Percentiles rank a stretch among this genome's conserved stretches.
These are phyloP conservation scores for Pseudomyrmex gracilis DNA, from an alignment of 1,140 invertebrate species.

Conservation along the genomic window DNA sequence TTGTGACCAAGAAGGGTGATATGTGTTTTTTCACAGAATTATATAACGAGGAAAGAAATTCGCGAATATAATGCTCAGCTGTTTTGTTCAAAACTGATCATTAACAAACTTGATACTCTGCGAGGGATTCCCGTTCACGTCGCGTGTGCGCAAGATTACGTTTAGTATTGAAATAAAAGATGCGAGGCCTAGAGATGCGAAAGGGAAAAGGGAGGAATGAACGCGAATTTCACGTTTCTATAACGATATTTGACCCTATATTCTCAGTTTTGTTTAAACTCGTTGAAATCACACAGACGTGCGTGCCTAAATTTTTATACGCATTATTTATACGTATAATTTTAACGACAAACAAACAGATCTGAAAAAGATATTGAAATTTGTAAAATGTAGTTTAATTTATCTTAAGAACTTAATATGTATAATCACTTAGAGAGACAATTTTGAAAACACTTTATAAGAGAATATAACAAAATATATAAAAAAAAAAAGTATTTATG, in stretches of 20 bases:
- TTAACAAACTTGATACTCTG: slow-evolving; percentile 44
- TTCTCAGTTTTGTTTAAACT: background rate
- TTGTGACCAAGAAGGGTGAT: slow-evolving; percentile 1
- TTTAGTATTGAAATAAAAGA: slow-evolving; percentile 3
- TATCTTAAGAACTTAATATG: too few relatives aligned
- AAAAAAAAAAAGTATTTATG: background rate
- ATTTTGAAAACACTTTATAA: background rate
- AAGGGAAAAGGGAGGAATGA: background rate
- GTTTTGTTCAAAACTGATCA: slow-evolving; percentile 18
- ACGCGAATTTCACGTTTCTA: background rate
- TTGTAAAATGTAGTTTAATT: too few relatives aligned
- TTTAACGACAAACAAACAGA: too few relatives aligned
- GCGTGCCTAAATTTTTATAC: too few relatives aligned
- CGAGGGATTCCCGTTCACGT: slow-evolving; percentile 12
- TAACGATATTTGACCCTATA: slow-evolving; percentile 7
- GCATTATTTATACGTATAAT: too few relatives aligned
- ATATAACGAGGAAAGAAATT: slow-evolving; percentile 39
- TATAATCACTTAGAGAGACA: too few relatives aligned
- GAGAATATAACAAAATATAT: background rate
- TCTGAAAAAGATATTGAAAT: too few relatives aligned
- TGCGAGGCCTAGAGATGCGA: slow-evolving; percentile 29
- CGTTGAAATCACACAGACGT: background rate
- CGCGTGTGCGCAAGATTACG: slow-evolving; percentile 34
- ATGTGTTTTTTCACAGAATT: slow-evolving; percentile 1
- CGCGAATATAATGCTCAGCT: slow-evolving; percentile 23